A percentile compares a stretch with the other conserved stretches of the same genome.
These are phyloP conservation scores for Bilobella aurantiaca DNA, from an alignment of 1,140 invertebrate species.

Conservation along the genomic window DNA sequence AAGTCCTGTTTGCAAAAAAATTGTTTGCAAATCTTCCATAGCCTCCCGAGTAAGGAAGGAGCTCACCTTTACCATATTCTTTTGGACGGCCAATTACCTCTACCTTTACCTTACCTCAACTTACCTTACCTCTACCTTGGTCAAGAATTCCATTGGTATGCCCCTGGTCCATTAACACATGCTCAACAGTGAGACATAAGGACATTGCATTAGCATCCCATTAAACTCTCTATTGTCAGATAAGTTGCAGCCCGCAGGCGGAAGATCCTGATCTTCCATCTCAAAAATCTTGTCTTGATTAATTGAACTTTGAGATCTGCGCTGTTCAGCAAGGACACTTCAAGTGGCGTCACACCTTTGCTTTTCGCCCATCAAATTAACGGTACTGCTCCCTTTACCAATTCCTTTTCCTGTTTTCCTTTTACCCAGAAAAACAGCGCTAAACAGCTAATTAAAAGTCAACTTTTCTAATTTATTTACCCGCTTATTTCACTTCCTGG, in stretches of 20 bases:
- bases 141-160: background rate
- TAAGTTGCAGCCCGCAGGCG: too few relatives aligned
- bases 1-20: conserved; percentile 5
- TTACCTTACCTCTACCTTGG: background rate
- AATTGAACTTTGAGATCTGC: conserved; percentile 6
- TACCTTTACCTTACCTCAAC: background rate
- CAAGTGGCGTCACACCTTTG: background rate
- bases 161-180: background rate
- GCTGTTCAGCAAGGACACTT: too few relatives aligned
- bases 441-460: too few relatives aligned
- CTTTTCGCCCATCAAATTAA: too few relatives aligned
- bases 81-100: too few relatives aligned
- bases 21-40: background rate
- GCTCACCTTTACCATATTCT: too few relatives aligned
- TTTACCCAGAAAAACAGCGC: too few relatives aligned
- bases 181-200: background rate
- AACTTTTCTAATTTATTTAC: too few relatives aligned
- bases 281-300: background rate
- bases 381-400: too few relatives aligned
- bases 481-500: too few relatives aligned
- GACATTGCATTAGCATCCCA: background rate
- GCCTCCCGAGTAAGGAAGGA: background rate
- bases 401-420: too few relatives aligned
- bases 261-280: background rate
- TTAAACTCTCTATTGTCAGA: background rate